Evolutionary conservation across 1,140 invertebrate species (phyloP).

Genomic region (Drosophila tsacasi): DNA sequence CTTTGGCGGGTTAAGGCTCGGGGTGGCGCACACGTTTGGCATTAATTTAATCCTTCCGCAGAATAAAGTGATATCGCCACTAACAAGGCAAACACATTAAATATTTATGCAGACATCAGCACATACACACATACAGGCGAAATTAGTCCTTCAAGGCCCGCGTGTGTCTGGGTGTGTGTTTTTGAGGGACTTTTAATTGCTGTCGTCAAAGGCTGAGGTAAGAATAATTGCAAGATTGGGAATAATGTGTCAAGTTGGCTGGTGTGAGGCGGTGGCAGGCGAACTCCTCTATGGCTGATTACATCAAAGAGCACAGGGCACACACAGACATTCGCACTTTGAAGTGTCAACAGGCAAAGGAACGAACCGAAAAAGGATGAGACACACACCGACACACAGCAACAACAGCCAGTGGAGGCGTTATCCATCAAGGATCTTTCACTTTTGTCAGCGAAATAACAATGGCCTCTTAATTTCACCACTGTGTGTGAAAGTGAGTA

Average conservation of each 20-base stretch:
- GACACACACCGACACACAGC: slow-evolving; percentile 30
- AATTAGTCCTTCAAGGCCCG: slow-evolving; percentile 62
- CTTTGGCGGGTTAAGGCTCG: slow-evolving; percentile 21
- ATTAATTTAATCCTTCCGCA: slow-evolving; percentile 85
- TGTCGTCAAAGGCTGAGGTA: slow-evolving; percentile 81
- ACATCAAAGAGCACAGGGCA: slow-evolving; percentile 67
- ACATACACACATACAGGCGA: slow-evolving; percentile 18
- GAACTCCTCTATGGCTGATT: slow-evolving; percentile 49
- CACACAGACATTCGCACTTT: slow-evolving; percentile 65
- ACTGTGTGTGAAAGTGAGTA: slow-evolving; percentile 36
- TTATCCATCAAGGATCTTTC: slow-evolving; percentile 84
- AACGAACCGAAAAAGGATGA: slow-evolving; percentile 37
- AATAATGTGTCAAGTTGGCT: slow-evolving; percentile 73
- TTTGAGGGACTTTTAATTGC: slow-evolving; percentile 71
- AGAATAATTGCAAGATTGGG: slow-evolving; percentile 84
- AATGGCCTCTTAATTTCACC: slow-evolving; percentile 85
- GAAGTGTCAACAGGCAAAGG: slow-evolving; percentile 80
- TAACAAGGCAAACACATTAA: slow-evolving; percentile 84
- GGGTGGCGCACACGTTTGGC: slow-evolving; percentile 66
- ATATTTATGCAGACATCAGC: slow-evolving; percentile 77
- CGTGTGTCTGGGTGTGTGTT: slow-evolving; percentile 31
- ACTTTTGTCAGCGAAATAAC: slow-evolving; percentile 85
- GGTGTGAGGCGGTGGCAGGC: slow-evolving; percentile 40
- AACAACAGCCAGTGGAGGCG: slow-evolving; percentile 36
- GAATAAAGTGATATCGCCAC: slow-evolving; percentile 84